A percentile compares a stretch with the other conserved stretches of the same genome.
These are phyloP conservation scores for Apteryx mantelli DNA, from an alignment of 2,113 vertebrate species.

Conservation along the genomic window DNA sequence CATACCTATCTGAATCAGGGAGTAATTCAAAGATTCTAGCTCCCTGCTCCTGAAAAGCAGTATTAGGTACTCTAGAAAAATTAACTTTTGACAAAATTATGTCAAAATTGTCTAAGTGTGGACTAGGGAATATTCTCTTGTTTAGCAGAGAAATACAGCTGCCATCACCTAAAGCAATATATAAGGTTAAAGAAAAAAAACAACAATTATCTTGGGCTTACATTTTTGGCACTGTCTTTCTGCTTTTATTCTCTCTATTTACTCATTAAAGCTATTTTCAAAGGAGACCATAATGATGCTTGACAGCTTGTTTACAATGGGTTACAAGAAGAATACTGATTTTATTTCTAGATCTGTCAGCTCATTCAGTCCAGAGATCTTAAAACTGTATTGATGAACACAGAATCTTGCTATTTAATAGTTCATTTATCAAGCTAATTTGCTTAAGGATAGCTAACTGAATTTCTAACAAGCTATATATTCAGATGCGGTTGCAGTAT, in stretches of 20 bases:
- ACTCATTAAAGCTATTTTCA: conserved; percentile 38
- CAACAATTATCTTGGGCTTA: background rate
- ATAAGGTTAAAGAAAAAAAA: background rate
- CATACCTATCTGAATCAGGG: background rate
- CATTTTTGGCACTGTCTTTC: conserved; percentile 10
- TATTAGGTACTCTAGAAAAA: background rate
- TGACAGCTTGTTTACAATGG: conserved; percentile 47
- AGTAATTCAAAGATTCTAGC: background rate
- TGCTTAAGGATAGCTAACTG: background rate
- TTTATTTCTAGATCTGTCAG: conserved; percentile 33
- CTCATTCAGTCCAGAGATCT: conserved; percentile 18
- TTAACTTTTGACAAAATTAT: background rate
- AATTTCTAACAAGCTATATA: background rate
- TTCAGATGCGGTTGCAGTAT: background rate
- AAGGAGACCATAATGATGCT: conserved; percentile 6
- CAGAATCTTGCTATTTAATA: background rate
- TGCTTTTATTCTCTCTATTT: conserved; percentile 37
- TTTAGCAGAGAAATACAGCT: background rate
- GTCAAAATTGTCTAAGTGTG: background rate
- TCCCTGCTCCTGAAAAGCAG: conserved; percentile 36
- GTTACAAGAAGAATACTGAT: conserved; percentile 23
- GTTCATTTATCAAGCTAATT: conserved; percentile 10
- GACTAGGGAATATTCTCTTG: background rate
- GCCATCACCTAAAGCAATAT: background rate
- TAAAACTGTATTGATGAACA: conserved; percentile 15